Evolutionary conservation across 2,113 vertebrate species (phyloP).

Genomic region (Fregetta grallaria): DNA sequence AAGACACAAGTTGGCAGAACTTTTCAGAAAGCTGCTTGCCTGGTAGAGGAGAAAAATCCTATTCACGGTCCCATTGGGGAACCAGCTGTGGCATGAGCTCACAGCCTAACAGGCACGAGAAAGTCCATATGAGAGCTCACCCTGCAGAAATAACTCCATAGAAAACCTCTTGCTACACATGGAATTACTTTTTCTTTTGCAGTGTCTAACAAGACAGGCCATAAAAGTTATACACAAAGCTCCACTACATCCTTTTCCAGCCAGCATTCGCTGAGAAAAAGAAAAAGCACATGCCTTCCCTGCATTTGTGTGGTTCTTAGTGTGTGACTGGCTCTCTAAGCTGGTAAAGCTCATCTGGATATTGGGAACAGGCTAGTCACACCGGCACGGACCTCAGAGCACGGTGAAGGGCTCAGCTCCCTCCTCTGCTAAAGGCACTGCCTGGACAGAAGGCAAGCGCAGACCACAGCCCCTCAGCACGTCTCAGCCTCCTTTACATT

Average conservation of each 20-base stretch:
- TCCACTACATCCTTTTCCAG: not conserved
- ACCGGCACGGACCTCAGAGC: not conserved
- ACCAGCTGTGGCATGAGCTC: not conserved
- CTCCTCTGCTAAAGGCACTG: not conserved
- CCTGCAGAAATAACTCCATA: not conserved
- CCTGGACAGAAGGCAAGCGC: not conserved
- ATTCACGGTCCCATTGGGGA: not conserved
- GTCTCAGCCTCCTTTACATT: not conserved
- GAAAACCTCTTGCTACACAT: not conserved
- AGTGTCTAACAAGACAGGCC: not conserved
- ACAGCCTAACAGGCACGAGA: not conserved
- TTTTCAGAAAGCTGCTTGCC: not conserved
- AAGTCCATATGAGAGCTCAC: not conserved
- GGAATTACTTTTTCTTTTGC: not conserved
- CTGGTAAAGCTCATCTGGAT: not conserved
- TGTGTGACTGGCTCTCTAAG: not conserved
- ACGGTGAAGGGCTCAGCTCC: not conserved
- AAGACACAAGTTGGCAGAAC: not conserved
- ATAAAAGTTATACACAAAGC: not conserved
- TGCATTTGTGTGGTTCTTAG: not conserved
- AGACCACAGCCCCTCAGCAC: not conserved
- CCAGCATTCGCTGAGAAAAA: not conserved
- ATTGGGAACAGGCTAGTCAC: not conserved
- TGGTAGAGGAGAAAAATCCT: not conserved
- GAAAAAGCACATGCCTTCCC: not conserved